A percentile compares a stretch with the other conserved stretches of the same genome.
phyloP scores from a whole-genome alignment of 2,888 invertebrate genomes.

The Celastrina argiolus region DNA sequence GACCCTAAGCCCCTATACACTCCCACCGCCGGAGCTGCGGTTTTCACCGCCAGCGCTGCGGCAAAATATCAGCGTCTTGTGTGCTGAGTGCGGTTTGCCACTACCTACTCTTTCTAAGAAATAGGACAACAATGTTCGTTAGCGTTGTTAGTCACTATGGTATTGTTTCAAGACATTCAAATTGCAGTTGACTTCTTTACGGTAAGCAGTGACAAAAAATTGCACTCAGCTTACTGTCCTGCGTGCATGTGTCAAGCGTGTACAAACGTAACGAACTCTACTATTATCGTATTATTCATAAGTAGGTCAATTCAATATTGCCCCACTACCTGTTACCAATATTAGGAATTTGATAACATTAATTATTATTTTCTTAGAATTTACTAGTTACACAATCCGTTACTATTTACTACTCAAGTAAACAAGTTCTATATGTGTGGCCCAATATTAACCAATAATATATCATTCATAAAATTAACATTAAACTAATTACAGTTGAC shows the following conservation, averaged over 20 bases:
- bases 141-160: too few species aligned
- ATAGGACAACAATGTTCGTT: too few species aligned
- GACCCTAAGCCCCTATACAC: too few species aligned
- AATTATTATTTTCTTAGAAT: conserved; percentile 2
- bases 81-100: too few species aligned
- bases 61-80: too few species aligned
- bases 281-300: neutral
- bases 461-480: neutral
- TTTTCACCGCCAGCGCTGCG: too few species aligned
- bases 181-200: too few species aligned
- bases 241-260: neutral
- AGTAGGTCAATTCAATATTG: neutral
- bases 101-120: too few species aligned
- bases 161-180: too few species aligned
- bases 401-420: neutral
- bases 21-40: too few species aligned
- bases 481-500: neutral
- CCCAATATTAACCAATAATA: neutral
- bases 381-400: neutral
- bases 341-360: conserved; percentile 4
- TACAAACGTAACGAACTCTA: neutral
- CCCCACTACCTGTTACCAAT: neutral
- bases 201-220: too few species aligned
- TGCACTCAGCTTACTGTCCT: too few species aligned
- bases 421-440: neutral